Base-by-base conservation (phyloP, 2,797 vertebrate genomes). In the Sebastiscus tertius region DNA sequence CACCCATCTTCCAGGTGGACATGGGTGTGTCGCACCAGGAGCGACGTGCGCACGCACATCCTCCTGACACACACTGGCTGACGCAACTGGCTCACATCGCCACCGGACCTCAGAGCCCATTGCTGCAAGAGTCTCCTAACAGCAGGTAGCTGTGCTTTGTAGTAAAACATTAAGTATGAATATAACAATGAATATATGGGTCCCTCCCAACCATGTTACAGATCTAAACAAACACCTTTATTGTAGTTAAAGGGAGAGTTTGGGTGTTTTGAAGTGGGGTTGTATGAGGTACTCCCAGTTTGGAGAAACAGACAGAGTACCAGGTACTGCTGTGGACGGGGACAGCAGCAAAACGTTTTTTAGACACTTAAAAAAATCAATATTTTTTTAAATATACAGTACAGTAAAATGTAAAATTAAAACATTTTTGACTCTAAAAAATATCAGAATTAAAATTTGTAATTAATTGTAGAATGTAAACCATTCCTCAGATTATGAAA, bases 41-140 rank as follows among this genome's bases (percentile, higher is more conserved):
- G 88, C 92, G 91, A 2, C 72, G 16, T 0, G 5, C 16, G 1
- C 62, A 63, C 36, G 1, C 76, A 79, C 91, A 89, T 85, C 72
- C 95, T 36, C 97, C 96, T 63, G 96, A 97, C 88, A 96, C 97
- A 79, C 98, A 96, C 86, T 97, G 97, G 98, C 93, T 99, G 88
- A 98, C 98, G 16, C 98, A 99, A 93, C 92, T 99, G 87, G 98
- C 98, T 77, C 98, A 99, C 90, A 99, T 99, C 10, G 98, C 98
- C 84, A 99, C 98, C 0, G 98, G 98, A 88, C 98, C 98, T 70
- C 97, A 99, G 85, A 99, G 98, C 88, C 98, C 98, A 11, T 94
- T 99, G 75, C 96, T 99, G 82, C 97, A 97, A 89, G 97, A 82
- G 29, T 18, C 72, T 24, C 64, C 87, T 3, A 83, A 71, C 79